phyloP scores from a whole-genome alignment of 2,797 vertebrate species.

The Centropyge bicolor region DNA sequence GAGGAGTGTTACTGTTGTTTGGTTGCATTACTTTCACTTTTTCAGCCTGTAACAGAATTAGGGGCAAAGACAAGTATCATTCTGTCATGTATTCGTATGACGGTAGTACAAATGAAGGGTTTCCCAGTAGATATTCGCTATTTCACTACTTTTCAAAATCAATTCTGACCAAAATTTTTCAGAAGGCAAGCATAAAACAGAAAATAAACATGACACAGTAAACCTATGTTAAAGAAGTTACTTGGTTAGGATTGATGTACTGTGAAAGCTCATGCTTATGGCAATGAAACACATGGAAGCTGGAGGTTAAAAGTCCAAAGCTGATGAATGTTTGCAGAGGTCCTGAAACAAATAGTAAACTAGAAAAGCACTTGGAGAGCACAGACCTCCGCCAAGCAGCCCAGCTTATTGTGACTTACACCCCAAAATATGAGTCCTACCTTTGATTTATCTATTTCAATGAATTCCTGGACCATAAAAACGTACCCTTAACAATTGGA shows the following conservation, averaged over 20 bases:
- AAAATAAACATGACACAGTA: background rate
- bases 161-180: background rate
- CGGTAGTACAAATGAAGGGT: background rate
- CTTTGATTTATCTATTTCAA: too few species aligned
- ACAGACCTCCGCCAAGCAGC: too few species aligned
- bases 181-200: background rate
- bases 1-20: constrained; percentile 14
- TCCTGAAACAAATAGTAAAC: background rate
- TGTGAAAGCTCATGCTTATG: background rate
- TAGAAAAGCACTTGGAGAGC: too few species aligned
- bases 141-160: background rate
- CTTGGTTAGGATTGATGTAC: background rate
- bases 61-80: background rate
- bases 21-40: constrained; percentile 2
- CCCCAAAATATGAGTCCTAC: too few species aligned
- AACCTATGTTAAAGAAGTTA: background rate
- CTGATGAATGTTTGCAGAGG: background rate
- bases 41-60: background rate
- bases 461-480: too few species aligned
- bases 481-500: too few species aligned
- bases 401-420: too few species aligned
- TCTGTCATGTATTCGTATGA: background rate
- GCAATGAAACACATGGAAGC: background rate
- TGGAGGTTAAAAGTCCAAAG: background rate
- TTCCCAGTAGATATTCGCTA: background rate